Evolutionary conservation across 2,797 vertebrate genomes (phyloP).

Genomic region (Notamacropus eugenii): DNA sequence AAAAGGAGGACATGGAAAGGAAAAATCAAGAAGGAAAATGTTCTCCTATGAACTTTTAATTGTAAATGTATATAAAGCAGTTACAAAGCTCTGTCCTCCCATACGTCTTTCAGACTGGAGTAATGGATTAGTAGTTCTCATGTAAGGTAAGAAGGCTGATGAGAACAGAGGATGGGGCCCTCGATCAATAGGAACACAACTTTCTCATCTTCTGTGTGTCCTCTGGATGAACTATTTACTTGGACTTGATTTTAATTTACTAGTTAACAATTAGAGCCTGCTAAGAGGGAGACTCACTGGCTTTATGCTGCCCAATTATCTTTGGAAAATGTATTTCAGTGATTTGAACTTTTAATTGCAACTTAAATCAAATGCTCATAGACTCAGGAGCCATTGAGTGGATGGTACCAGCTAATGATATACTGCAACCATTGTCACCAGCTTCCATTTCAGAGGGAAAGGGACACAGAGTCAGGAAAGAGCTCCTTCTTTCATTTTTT

Average conservation of each 20-base stretch:
- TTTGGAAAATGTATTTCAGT: slow-evolving; percentile 75
- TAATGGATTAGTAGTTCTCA: slow-evolving; percentile 69
- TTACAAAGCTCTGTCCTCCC: slow-evolving; percentile 50
- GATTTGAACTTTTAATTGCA: slow-evolving; percentile 74
- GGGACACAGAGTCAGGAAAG: background rate
- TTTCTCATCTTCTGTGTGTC: slow-evolving; percentile 59
- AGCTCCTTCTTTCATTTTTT: background rate
- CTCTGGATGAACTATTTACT: slow-evolving; percentile 73
- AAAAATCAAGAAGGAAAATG: background rate
- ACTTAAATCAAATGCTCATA: slow-evolving; percentile 72
- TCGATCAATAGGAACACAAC: slow-evolving; percentile 69
- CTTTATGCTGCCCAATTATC: slow-evolving; percentile 57
- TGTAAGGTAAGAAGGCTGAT: slow-evolving; percentile 55
- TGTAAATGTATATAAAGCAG: slow-evolving; percentile 66
- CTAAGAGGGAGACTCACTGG: slow-evolving; percentile 55
- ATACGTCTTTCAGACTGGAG: slow-evolving; percentile 66
- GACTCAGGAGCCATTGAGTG: slow-evolving; percentile 51
- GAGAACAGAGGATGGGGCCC: slow-evolving; percentile 66
- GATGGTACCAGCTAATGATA: slow-evolving; percentile 56
- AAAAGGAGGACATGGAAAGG: slow-evolving; percentile 10
- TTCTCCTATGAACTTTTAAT: slow-evolving; percentile 70
- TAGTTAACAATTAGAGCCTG: slow-evolving; percentile 67
- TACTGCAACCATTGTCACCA: slow-evolving; percentile 42
- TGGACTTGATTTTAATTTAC: slow-evolving; percentile 75
- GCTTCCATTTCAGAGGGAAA: slow-evolving; percentile 39